A percentile compares a stretch with the other conserved stretches of the same genome.
Conservation (phyloP, 2,113 vertebrate genomes). For the Tachysurus vachellii region DNA sequence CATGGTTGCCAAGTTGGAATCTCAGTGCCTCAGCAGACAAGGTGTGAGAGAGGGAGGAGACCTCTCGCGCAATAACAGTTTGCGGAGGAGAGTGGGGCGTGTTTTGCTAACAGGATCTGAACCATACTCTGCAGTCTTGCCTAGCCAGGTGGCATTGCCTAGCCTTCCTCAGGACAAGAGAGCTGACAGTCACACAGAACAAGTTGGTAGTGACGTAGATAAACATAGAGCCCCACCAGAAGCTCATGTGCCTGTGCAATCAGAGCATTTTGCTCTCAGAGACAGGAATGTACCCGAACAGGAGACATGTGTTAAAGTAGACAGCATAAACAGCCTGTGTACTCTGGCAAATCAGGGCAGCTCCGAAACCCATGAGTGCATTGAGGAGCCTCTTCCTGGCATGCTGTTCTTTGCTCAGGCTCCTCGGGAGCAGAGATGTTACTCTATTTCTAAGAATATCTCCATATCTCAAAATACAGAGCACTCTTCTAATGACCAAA, state of each 20-base stretch:
- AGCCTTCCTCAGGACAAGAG: not conserved
- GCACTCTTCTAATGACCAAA: slow-evolving; percentile 4
- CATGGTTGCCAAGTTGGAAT: slow-evolving; percentile 93
- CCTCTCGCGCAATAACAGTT: slow-evolving; percentile 83
- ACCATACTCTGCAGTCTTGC: slow-evolving; percentile 27
- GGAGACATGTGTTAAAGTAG: slow-evolving; percentile 6
- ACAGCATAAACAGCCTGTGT: slow-evolving; percentile 16
- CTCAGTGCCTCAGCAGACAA: slow-evolving; percentile 81
- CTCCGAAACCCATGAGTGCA: not conserved
- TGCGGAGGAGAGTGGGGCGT: slow-evolving; percentile 80
- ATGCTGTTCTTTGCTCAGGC: slow-evolving; percentile 79
- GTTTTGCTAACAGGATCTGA: slow-evolving; percentile 77
- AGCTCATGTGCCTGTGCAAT: slow-evolving; percentile 5
- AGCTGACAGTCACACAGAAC: not conserved
- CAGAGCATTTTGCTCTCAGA: not conserved
- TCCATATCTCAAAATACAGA: slow-evolving; percentile 23
- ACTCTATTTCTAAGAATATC: slow-evolving; percentile 6
- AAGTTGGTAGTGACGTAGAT: slow-evolving; percentile 6
- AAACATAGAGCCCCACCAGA: not conserved
- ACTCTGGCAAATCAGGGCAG: slow-evolving; percentile 20
- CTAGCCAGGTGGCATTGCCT: slow-evolving; percentile 24
- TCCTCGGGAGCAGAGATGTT: slow-evolving; percentile 26
- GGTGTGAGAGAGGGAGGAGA: slow-evolving; percentile 71
- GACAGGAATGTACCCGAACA: not conserved
- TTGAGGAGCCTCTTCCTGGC: slow-evolving; percentile 81